Evolutionary conservation across 2,113 vertebrate genomes (phyloP), one percentile per base, ranked within the genome.

Genomic region (Dryoscopus gambensis): DNA sequence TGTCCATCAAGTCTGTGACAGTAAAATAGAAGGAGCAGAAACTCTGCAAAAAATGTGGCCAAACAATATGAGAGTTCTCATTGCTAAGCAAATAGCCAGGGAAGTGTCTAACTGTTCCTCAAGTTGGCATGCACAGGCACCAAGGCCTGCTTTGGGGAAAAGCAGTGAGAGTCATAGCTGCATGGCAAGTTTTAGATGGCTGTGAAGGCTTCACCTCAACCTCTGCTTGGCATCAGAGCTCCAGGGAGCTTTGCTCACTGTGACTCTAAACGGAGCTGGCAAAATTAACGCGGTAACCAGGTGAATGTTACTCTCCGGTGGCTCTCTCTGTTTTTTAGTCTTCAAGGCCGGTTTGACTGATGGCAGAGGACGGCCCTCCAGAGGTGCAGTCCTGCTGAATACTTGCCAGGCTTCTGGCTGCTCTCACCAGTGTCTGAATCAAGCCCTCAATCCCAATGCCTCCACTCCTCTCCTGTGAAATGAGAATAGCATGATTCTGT

Each of bases 121-220:
- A 70, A 30, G 62, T 2, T 90, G 78, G 62, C 2, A 1, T 8
- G 8, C 37, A 7, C 1, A 0, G 13, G 28, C 46, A 40, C 35
- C 59, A 59, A 23, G 27, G 33, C 10, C 30, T 79, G 33, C 35
- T 85, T 6, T 83, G 56, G 42, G 63, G 65, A 28, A 39, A 56
- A 55, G 50, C 3, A 18, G 16, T 8, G 18, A 0, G 0, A 62
- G 53, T 49, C 2, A 1, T 1, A 25, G 57, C 27, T 49, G 21
- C 33, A 31, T 20, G 57, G 47, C 16, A 63, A n/a, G 13, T 21
- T 87, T 39, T 1, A 5, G 28, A 15, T 23, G 39, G 21, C 17
- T 30, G 3, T 30, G 18, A 14, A 19, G 31, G 60, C 40, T 89
- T 46, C 73, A 37, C 57, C 5, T 3, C 74, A 68, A 10, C 20